Percentiles rank a stretch among this genome's conserved stretches.
These are phyloP conservation scores for Etheostoma perlongum DNA, from an alignment of 2,797 vertebrate genomes.

Conservation along the genomic window DNA sequence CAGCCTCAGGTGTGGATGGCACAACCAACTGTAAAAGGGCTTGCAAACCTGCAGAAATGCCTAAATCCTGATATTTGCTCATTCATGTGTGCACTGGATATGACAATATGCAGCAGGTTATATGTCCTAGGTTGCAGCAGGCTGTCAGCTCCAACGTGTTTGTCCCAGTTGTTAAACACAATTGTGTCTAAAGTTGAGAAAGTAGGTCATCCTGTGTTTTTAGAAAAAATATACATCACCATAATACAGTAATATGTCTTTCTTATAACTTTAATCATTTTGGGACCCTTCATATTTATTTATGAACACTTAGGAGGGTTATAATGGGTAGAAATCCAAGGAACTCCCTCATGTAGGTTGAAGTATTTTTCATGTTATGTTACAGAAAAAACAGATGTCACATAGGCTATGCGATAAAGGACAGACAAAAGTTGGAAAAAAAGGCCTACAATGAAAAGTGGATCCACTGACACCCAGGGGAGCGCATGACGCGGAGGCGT, in stretches of 20 bases:
- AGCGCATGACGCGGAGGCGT: conserved; percentile 64
- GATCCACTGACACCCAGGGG: background rate
- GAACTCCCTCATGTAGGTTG: background rate
- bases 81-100: background rate
- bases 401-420: fast-evolving
- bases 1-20: conserved; percentile 32
- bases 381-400: too few relatives aligned
- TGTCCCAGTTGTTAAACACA: background rate
- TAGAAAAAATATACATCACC: too few relatives aligned
- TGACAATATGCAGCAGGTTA: background rate
- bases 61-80: background rate
- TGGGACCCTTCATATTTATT: background rate
- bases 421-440: background rate
- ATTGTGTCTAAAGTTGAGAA: background rate
- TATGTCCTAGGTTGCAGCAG: background rate
- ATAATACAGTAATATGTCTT: background rate
- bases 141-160: background rate
- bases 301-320: background rate
- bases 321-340: background rate
- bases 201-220: background rate
- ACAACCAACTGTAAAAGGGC: background rate
- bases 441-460: background rate
- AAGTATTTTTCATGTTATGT: background rate
- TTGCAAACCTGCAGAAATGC: background rate
- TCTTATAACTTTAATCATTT: background rate